These are phyloP conservation scores for Melospiza melodia DNA, from an alignment of 2,113 vertebrate genomes.

Conservation along the genomic window DNA sequence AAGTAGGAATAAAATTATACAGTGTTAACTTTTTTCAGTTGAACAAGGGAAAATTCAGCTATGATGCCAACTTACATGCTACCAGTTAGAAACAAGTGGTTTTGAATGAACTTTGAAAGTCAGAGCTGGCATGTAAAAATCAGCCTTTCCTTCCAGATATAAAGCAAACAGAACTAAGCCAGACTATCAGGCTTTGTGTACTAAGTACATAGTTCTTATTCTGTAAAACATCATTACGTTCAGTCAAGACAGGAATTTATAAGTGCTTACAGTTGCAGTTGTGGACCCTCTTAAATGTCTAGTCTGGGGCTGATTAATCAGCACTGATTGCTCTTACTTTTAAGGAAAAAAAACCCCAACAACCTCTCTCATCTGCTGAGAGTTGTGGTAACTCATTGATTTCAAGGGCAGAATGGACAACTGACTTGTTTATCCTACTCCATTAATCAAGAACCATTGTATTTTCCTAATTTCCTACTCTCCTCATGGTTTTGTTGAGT, in stretches of 20 bases:
- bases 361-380: not conserved
- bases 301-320: not conserved
- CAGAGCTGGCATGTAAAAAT: not conserved
- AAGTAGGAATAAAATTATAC: not conserved
- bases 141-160: not conserved
- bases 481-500: not conserved
- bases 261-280: not conserved
- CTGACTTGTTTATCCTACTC: not conserved
- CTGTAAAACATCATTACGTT: not conserved
- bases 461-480: not conserved
- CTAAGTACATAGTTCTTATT: not conserved
- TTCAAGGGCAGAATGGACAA: not conserved
- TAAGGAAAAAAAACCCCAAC: not conserved
- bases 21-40: not conserved
- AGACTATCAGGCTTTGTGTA: not conserved
- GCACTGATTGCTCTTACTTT: not conserved
- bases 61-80: not conserved
- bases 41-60: not conserved
- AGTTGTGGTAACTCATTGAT: slow-evolving; percentile 5
- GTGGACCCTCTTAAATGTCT: not conserved
- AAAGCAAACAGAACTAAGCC: not conserved
- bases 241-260: not conserved
- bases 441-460: not conserved
- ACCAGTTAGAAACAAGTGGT: not conserved
- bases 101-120: not conserved